A percentile compares a stretch with the other conserved stretches of the same genome.
Evolutionary conservation across 2,113 vertebrate genomes (phyloP).

Genomic region (Orientallactaga bullata): DNA sequence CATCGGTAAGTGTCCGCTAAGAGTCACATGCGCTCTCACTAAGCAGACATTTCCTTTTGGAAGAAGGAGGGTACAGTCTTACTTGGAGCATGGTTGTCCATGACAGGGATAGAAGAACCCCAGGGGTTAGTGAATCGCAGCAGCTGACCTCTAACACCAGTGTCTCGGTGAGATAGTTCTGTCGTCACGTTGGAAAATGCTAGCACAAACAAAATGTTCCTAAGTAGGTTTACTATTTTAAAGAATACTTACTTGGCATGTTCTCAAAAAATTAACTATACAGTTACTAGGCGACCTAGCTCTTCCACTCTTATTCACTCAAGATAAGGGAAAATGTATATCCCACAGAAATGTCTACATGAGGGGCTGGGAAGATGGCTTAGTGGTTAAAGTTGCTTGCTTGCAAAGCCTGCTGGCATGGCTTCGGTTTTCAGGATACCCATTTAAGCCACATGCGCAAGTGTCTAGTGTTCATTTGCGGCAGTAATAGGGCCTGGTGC

Average conservation of each 20-base stretch:
- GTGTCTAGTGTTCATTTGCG: too few relatives aligned
- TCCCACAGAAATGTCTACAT: conserved; percentile 6
- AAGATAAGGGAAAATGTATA: conserved; percentile 15
- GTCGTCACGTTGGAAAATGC: conserved; percentile 21
- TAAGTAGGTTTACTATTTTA: background rate
- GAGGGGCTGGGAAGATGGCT: too few relatives aligned
- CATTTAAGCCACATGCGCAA: too few relatives aligned
- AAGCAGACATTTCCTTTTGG: conserved; percentile 1
- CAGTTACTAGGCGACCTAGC: background rate
- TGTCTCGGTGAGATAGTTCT: conserved; percentile 36
- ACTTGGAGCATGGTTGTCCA: too few relatives aligned
- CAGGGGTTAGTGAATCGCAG: background rate
- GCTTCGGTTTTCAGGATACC: too few relatives aligned
- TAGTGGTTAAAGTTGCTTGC: too few relatives aligned
- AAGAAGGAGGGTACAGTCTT: background rate
- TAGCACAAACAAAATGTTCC: background rate
- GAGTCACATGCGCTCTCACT: background rate
- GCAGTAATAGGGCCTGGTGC: too few relatives aligned
- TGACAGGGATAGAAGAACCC: too few relatives aligned
- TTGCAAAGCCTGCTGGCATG: too few relatives aligned
- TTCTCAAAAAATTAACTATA: conserved; percentile 9
- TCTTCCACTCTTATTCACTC: background rate
- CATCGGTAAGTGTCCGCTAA: conserved; percentile 91
- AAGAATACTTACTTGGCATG: background rate
- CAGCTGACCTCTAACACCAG: conserved; percentile 44